A percentile compares a stretch with the other conserved stretches of the same genome.
Evolutionary conservation across 1,140 invertebrate species (phyloP).

Genomic region (Rhynchophorus ferrugineus): DNA sequence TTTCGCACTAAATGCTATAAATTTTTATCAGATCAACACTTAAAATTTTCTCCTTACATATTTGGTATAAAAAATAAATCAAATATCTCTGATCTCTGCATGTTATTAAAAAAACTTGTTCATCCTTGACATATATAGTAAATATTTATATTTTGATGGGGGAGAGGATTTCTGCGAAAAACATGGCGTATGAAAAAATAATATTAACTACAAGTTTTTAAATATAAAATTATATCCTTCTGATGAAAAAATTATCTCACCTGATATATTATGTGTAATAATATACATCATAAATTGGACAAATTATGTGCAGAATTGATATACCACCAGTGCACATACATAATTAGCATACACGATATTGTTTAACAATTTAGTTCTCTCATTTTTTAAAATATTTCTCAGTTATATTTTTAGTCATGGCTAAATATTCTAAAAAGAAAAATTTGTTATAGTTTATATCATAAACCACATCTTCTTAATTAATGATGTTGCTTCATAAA

Average conservation of each 20-base stretch:
- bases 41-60: constrained; percentile 6
- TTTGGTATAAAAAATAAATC: constrained; percentile 3
- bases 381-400: neutral
- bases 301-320: constrained; percentile 13
- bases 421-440: constrained; percentile 31
- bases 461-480: neutral
- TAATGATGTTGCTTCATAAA: neutral
- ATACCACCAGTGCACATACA: constrained; percentile 14
- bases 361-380: constrained; percentile 11
- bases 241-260: constrained; percentile 10
- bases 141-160: constrained; percentile 15
- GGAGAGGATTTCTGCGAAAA: constrained; percentile 21
- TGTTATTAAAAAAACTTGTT: constrained; percentile 9
- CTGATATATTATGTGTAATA: neutral
- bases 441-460: constrained; percentile 20
- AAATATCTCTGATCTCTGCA: constrained; percentile 8
- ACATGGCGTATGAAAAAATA: constrained; percentile 16
- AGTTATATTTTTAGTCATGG: constrained; percentile 2
- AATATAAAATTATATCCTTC: constrained; percentile 2
- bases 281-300: constrained; percentile 8
- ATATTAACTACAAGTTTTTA: neutral
- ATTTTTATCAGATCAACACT: constrained; percentile 10
- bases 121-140: constrained; percentile 14
- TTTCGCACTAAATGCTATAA: constrained; percentile 15
- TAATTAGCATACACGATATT: constrained; percentile 3